Evolutionary conservation across 2,113 vertebrate genomes (phyloP), one percentile per base, ranked within the genome.

Genomic region (Apus apus): DNA sequence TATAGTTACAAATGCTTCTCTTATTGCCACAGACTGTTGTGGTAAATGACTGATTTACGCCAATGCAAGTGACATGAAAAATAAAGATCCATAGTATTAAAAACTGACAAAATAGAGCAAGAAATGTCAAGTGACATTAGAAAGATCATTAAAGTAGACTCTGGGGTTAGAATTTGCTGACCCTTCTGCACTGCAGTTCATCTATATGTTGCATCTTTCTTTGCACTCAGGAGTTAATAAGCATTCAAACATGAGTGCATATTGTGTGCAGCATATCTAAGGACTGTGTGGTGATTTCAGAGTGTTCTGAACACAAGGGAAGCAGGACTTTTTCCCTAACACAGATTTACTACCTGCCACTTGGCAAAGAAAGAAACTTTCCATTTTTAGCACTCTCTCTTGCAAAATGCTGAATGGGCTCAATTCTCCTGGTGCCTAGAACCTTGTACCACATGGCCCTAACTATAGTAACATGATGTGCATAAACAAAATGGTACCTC

Each of bases 341-440:
- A 68, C 2, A 67, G 56, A 88, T 91, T 91, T 93, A 81, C 85
- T 84, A 74, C 60, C 64, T 94, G 43, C 25, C 13, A 58, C n/a
- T 77, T 94, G 60, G 56, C 40, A 90, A 67, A 96, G 85, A 36
- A 29, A 27, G 2, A 70, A 40, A 61, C 32, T 86, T 94, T 67
- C 57, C 61, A 45, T 43, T 74, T 93, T 77, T 43, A 94, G 38
- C 38, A 10, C 50, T 86, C 40, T 71, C 48, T 65, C 67, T 85
- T 61, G 68, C 40, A 79, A 91, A 92, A 76, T 56, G 38, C 29
- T 94, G 70, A 91, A 87, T 85, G 56, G 26, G 23, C 43, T 95
- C 60, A 56, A 53, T 84, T 90, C 75, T 95, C 87, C 72, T 62
- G 78, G 25, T 94, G 87, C 70, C 57, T 50, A 38, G 85, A 87